Evolutionary conservation across 2,113 vertebrate genomes (phyloP).

Genomic region (Heptranchias perlo): DNA sequence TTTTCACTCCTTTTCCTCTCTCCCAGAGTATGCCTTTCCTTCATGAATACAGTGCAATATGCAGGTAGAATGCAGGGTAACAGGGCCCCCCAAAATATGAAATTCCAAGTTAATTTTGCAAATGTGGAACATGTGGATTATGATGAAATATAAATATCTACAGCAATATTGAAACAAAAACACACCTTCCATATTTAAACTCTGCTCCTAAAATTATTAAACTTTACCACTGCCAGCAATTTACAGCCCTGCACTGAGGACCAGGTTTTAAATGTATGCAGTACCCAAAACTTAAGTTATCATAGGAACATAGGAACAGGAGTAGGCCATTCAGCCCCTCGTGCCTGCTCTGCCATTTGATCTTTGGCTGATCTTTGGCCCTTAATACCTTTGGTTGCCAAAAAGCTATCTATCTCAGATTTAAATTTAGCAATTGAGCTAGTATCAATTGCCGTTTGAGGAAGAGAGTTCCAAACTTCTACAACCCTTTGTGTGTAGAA

Average conservation of each 20-base stretch:
- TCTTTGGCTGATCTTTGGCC: too few species aligned
- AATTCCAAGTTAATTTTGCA: neutral
- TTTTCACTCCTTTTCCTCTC: neutral
- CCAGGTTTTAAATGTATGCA: neutral
- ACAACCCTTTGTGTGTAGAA: too few species aligned
- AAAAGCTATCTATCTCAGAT: too few species aligned
- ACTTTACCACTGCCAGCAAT: neutral
- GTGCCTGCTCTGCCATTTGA: too few species aligned
- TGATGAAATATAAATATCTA: slow-evolving; percentile 8
- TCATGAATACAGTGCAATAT: neutral
- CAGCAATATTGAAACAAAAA: neutral
- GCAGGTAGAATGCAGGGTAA: neutral
- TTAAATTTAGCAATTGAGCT: too few species aligned
- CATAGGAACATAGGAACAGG: too few species aligned
- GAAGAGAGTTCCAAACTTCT: too few species aligned
- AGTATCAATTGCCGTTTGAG: too few species aligned
- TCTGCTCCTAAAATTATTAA: neutral
- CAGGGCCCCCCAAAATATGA: neutral
- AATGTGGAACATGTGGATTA: neutral
- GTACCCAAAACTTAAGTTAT: neutral
- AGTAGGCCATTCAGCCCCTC: too few species aligned
- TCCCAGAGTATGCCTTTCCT: neutral
- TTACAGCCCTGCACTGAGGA: neutral
- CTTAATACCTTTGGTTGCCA: too few species aligned
- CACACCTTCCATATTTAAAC: neutral